Base-by-base conservation (phyloP, 2,888 invertebrate genomes). In the Litoditis marina region DNA sequence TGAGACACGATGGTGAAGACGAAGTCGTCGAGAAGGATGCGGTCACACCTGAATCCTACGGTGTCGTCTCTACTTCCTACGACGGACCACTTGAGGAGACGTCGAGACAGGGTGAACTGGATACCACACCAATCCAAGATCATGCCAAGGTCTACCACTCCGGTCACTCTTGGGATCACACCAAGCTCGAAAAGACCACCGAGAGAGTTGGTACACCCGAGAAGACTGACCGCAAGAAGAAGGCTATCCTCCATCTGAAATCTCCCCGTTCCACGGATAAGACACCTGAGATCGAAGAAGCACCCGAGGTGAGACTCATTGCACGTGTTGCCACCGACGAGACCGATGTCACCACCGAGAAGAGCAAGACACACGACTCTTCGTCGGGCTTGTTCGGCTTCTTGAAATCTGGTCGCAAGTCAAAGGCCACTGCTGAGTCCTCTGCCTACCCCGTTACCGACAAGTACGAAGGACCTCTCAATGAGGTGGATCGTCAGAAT, bases 1-100 rank as follows among this genome's bases (percentile, higher is more conserved):
- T 42, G 32, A 46, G 60, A 13, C 69, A 68, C 32, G 69, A 65
- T 22, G 69, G 73, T 31, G 71, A 69, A 19, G 73, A 73, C 42
- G 69, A 68, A 36, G 60, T 54, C 7, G 62, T 64, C 31, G 32
- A 39, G 13, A 61, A 51, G 32, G 44, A 28, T n/a, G 25, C 30
- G 5, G 39, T 60, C 46, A 59, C 52, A 50, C 49, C 28, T 22
- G 46, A 58, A 32, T n/a, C 32, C n/a, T 51, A 52, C 39, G 36
- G 6, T 16, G 44, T 55, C n/a, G 47, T 50, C n/a, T 49, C 61
- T 1, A 22, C 6, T 13, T 2, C 55, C 32, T 52, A 55, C 30
- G 65, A 62, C 16, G 59, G 62, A 32, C 58, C 57, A 22, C 53
- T 61, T 39, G 65, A 65, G 16, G 55, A 55, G 28, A 57, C 49